Evolutionary conservation across 2,888 invertebrate species (phyloP), one percentile per base, ranked within the genome.

Genomic region (Agriopis aurantiaria): DNA sequence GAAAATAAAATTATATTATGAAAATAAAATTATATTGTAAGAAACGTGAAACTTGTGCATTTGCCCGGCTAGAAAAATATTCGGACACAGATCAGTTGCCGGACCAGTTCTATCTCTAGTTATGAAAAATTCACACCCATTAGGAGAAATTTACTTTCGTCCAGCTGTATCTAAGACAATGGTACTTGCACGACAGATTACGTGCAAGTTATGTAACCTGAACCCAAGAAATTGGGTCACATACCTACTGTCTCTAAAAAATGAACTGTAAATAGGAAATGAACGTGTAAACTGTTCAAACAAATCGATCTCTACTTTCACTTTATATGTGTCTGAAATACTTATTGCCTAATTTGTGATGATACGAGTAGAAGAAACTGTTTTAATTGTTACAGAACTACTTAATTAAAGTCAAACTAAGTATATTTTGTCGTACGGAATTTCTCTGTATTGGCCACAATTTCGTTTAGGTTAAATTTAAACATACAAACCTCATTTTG

Each of bases 121-220:
- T 84, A 81, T 81, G 83, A 88, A 88, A 87, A 87, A 89, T 88
- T 88, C 85, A 86, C 83, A 77, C 82, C 81, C 83, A 85, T 85
- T 88, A 84, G 83, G 85, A 83, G 90, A 90, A 91, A 90, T 87
- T 89, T 85, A 86, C 89, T 88, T 89, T 88, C 88, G 80, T 87
- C 80, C 73, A 78, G 80, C 75, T 74, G 76, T 74, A 74, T 77
- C 46, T 17, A 74, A 76, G 75, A 84, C 84, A 85, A 85, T 85
- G 75, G 81, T 68, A 74, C 76, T 77, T 78, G 77, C 10, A n/a
- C 53, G 45, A 62, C 53, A 62, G 62, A 53, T 46, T 45, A 45
- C 23, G n/a, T 33, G n/a, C 62, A 6, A 62, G 62, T 53, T 53
- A 45, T 45, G 23, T 45, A 62, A 53, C 62, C 78, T 80, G 78